Evolutionary conservation across 2,113 vertebrate genomes (phyloP).

Genomic region (Pyxicephalus adspersus): DNA sequence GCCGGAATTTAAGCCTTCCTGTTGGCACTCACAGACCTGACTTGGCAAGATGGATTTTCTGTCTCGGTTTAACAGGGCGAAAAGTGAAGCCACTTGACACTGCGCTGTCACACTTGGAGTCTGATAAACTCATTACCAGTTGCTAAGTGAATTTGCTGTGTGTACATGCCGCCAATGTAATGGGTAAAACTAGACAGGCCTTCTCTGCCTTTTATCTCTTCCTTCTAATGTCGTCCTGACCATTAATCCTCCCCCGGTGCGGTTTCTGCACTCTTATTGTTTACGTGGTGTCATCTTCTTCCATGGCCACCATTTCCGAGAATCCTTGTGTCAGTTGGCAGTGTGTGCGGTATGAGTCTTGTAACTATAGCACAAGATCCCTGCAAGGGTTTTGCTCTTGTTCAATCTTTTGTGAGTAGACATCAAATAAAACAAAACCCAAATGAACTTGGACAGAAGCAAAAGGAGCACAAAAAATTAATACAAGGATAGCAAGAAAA

Average conservation of each 20-base stretch:
- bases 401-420: background rate
- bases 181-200: background rate
- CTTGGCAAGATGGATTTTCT: constrained; percentile 41
- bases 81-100: constrained; percentile 33
- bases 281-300: background rate
- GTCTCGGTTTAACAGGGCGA: constrained; percentile 39
- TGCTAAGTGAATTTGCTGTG: constrained; percentile 36
- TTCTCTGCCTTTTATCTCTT: constrained; percentile 6
- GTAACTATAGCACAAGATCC: background rate
- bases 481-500: no score
- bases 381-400: background rate
- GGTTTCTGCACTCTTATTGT: background rate
- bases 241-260: constrained; percentile 3
- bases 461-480: background rate
- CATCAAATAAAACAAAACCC: background rate
- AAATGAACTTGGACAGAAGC: background rate
- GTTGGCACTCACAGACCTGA: background rate
- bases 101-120: constrained; percentile 14
- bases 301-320: background rate
- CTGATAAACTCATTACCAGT: constrained; percentile 46
- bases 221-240: background rate
- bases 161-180: background rate
- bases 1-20: constrained; percentile 6
- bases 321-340: background rate
- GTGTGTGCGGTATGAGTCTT: no score